phyloP scores from a whole-genome alignment of 1,140 invertebrate species.

The Lepidurus arcticus region DNA sequence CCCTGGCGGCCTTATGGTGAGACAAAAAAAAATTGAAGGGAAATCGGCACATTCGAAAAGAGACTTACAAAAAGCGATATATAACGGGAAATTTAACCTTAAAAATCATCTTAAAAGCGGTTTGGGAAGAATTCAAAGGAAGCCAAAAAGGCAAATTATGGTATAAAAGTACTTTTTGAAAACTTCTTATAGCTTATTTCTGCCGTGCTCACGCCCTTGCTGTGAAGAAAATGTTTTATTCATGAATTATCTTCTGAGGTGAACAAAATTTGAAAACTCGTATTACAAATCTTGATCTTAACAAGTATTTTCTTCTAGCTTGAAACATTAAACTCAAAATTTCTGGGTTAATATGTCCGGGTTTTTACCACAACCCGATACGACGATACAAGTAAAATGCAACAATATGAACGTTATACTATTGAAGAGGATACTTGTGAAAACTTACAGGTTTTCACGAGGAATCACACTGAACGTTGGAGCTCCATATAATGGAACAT shows the following conservation, averaged over 20 bases:
- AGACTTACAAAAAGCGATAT: neutral
- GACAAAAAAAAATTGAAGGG: neutral
- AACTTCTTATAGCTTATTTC: neutral
- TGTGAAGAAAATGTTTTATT: neutral
- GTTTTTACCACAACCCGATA: too few species aligned
- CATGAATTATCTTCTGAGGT: neutral
- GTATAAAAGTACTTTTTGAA: neutral
- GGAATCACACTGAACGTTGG: too few species aligned
- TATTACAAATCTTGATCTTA: slow-evolving; percentile 1
- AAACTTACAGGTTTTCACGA: too few species aligned
- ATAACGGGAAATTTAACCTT: neutral
- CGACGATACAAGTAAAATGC: too few species aligned
- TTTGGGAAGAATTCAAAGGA: neutral
- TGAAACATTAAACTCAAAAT: neutral
- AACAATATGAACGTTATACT: too few species aligned
- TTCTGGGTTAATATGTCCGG: too few species aligned
- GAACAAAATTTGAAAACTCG: neutral
- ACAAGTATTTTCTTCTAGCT: neutral
- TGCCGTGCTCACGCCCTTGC: neutral
- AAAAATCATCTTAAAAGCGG: neutral
- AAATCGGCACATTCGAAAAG: neutral
- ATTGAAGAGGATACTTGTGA: too few species aligned
- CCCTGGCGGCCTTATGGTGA: slow-evolving; percentile 4
- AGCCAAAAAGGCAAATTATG: neutral
- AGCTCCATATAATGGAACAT: too few species aligned